Evolutionary conservation across 2,888 invertebrate genomes (phyloP), one percentile per base, ranked within the genome.

Genomic region (Drosophila engyochracea): DNA sequence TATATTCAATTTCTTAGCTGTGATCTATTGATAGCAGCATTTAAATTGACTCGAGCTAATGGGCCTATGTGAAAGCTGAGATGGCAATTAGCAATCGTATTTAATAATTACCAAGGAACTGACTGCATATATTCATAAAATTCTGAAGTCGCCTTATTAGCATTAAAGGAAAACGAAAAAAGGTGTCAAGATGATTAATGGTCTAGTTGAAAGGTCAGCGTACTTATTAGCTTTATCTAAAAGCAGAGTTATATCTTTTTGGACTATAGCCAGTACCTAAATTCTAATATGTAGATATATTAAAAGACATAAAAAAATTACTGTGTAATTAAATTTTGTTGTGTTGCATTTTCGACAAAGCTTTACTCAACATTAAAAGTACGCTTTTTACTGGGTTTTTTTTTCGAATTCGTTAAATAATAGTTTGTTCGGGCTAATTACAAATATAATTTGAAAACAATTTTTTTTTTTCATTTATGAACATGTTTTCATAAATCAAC

Each of bases 11-110:
- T 55, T 28, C 39, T 53, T 64, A 62, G 60, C 62, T 31, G 55
- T 74, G 82, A 83, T 86, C 84, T 83, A 84, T 88, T 63, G 75
- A n/a, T 64, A 35, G 35, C 44, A 64, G 53, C 52, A 47, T 44
- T 60, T 33, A 49, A 81, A 44, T 66, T 88, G 74, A 74, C 71
- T 63, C 57, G 44, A 33, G 35, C 69, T 66, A 74, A 55, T 60
- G 58, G 57, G 49, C 55, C 58, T 58, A 58, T 51, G 30, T 49
- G 68, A 64, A 74, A 60, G 52, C 49, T 68, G 35, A 67, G 53
- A 52, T 65, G 84, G 64, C 66, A 69, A 76, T 72, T 81, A 74
- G 68, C 64, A 47, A 64, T 73, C 67, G 30, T 49, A 74, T 62
- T 74, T 57, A 44, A 31, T 59, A 64, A 64, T 64, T 51, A 51